These are phyloP conservation scores for Brachystomella parvula DNA, from an alignment of 1,140 invertebrate genomes.

Conservation along the genomic window DNA sequence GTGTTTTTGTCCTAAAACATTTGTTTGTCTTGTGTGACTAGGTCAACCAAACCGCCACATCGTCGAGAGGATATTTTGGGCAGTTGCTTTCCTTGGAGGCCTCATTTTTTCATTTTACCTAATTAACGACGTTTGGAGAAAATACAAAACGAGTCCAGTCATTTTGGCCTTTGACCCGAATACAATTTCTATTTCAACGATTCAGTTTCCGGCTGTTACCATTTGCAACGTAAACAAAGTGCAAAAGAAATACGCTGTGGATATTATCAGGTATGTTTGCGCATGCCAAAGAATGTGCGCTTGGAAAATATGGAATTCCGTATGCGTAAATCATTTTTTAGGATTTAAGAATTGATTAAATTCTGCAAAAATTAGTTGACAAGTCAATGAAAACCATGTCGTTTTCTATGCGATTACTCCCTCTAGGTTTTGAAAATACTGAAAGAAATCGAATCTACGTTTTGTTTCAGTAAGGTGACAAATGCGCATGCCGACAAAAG, in stretches of 20 bases:
- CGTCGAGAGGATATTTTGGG: slow-evolving; percentile 48
- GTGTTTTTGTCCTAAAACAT: slow-evolving; percentile 20
- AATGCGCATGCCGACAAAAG: neutral
- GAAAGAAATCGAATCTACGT: neutral
- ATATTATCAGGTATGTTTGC: neutral
- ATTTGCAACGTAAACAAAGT: slow-evolving; percentile 38
- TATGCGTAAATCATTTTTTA: neutral
- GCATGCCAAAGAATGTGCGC: neutral
- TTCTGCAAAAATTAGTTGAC: neutral
- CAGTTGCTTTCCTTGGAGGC: slow-evolving; percentile 45
- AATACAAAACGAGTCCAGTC: slow-evolving; percentile 26
- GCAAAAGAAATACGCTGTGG: slow-evolving; percentile 15
- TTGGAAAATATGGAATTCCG: neutral
- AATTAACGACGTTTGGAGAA: slow-evolving; percentile 42
- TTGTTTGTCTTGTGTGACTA: neutral
- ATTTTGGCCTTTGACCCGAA: slow-evolving; percentile 28
- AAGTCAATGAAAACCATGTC: neutral
- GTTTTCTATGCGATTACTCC: too few species aligned
- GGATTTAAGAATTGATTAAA: neutral
- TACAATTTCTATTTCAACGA: slow-evolving; percentile 20
- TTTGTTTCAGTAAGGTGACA: neutral
- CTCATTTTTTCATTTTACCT: slow-evolving; percentile 45
- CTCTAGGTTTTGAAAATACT: too few species aligned
- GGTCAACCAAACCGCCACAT: neutral
- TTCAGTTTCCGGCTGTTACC: slow-evolving; percentile 39